These are phyloP conservation scores for Drosophila paranaensis DNA, from an alignment of 2,888 invertebrate species.

Conservation along the genomic window DNA sequence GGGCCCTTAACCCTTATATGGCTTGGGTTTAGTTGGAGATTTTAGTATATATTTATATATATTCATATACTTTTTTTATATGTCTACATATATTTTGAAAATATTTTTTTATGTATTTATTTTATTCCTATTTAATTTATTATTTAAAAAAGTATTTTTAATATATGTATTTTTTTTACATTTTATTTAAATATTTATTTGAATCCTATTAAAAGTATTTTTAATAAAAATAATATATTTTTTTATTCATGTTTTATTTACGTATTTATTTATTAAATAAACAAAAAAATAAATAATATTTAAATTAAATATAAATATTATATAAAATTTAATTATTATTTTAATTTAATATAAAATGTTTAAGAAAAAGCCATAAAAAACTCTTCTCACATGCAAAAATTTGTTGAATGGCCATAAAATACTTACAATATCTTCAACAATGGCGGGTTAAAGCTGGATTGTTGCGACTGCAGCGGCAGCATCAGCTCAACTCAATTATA, in stretches of 20 bases:
- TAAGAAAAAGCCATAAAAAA: no score
- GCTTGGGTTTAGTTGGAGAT: background rate
- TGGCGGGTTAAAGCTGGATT: slow-evolving; percentile 39
- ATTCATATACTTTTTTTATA: background rate
- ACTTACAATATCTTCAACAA: background rate
- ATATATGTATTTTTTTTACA: no score
- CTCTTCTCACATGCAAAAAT: no score
- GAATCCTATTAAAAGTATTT: background rate
- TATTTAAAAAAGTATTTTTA: no score
- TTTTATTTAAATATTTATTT: no score
- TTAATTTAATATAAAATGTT: no score
- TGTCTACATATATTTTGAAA: background rate
- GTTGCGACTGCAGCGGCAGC: slow-evolving; percentile 7
- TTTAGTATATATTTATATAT: background rate
- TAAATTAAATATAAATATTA: no score
- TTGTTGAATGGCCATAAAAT: background rate
- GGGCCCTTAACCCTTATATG: slow-evolving; percentile 10
- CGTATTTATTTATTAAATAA: no score
- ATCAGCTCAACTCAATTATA: slow-evolving; percentile 60
- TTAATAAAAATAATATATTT: no score
- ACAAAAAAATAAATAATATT: no score
- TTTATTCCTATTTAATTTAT: background rate
- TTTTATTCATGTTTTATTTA: no score
- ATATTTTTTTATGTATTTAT: background rate
- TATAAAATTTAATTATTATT: background rate